phyloP scores from a whole-genome alignment of 1,140 invertebrate species.

The Argopecten irradians region DNA sequence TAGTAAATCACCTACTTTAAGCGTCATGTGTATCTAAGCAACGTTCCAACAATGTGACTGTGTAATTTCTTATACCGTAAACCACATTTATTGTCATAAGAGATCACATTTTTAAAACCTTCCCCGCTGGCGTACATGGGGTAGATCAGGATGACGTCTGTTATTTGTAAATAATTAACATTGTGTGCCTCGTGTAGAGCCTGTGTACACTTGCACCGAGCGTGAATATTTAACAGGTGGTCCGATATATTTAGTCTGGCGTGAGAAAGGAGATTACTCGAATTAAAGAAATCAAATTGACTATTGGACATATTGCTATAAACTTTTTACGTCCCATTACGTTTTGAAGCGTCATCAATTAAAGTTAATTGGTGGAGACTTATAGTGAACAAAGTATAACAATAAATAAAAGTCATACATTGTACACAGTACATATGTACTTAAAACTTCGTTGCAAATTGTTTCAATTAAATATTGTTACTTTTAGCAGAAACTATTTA shows the following conservation, averaged over 20 bases:
- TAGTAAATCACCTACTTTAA: not conserved
- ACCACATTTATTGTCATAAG: not conserved
- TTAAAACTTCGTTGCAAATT: not conserved
- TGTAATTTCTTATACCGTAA: not conserved
- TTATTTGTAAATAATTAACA: slow-evolving; percentile 11
- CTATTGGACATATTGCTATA: not conserved
- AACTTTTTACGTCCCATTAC: not conserved
- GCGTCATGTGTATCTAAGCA: not conserved
- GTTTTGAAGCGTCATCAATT: not conserved
- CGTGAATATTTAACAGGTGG: not conserved
- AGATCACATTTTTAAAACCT: not conserved
- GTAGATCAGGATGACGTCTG: not conserved
- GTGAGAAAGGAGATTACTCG: not conserved
- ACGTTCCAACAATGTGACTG: not conserved
- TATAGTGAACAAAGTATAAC: no score
- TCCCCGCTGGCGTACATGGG: not conserved
- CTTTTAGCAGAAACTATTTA: no score
- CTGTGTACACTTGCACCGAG: not conserved
- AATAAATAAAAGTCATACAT: no score
- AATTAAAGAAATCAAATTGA: not conserved
- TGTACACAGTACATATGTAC: not conserved
- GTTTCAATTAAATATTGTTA: not conserved
- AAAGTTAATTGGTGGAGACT: not conserved
- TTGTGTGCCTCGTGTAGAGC: not conserved
- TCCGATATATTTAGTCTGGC: not conserved